Evolutionary conservation across 1,140 invertebrate genomes (phyloP), one percentile per base, ranked within the genome.

Genomic region (Druon quercuslanigerum): DNA sequence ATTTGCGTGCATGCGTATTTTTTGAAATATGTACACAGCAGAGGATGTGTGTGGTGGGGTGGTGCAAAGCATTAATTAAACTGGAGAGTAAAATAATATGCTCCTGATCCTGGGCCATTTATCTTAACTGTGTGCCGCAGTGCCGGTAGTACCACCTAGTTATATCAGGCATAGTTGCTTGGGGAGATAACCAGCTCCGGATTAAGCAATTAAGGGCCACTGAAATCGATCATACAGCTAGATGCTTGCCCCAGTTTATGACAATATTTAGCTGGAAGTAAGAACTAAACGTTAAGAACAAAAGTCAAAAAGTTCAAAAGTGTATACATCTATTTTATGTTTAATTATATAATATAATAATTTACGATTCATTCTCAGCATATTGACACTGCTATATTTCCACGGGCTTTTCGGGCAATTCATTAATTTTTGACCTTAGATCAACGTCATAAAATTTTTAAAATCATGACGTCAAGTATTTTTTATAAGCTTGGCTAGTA

Each of bases 71-170:
- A 66, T 66, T 66, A 66, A 66, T 66, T 66, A 66, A 66, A 66
- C 60, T 66, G 25, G 25, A 66, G 70, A 74, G 74, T 78, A 80
- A 79, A 80, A 80, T 82, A 80, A 82, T 82, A 82, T 77, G 71
- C 75, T 77, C 76, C 79, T 83, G 79, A 83, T 83, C 75, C 78
- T 50, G 20, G 70, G 52, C 50, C 75, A 57, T 81, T 79, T 76
- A 74, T 81, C 79, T 78, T 75, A 56, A 2, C 60, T 7, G 16
- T 14, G 25, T 66, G 33, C 25, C 60, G 14, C 60, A 40, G 60
- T 14, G 25, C 25, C 14, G 14, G 60, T 60, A 13, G 20, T 33
- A 60, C 13, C 19, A 60, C 57, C 57, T 33, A 60, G 57, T 40
- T 66, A 66, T 40, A 66, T 66, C 57, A 33, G 57, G 16, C 40